Evolutionary conservation across 2,797 vertebrate genomes (phyloP), one percentile per base, ranked within the genome.

Genomic region (Acropternis orthonyx): DNA sequence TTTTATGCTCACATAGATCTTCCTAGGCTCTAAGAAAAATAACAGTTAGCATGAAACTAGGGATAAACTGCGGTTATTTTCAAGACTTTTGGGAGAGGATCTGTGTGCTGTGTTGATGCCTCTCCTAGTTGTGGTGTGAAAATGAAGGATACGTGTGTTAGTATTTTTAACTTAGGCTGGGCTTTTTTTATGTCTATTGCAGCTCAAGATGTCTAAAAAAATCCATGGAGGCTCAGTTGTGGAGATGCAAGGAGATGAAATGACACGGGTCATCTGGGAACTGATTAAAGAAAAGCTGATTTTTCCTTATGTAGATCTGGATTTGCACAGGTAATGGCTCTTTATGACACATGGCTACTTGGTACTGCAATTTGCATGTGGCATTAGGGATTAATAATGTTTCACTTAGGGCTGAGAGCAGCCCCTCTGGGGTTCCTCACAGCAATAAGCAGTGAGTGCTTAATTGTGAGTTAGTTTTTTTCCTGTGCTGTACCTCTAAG

Each of bases 161-260:
- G 21, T 36, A 52, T 30, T 78, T 72, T 86, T 84, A 73, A 81
- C 62, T 78, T 59, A 15, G 21, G 3, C 30, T 92, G 44, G 3
- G 43, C 6, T n/a, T 24, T 46, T 81, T 63, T 87, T 75, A 49
- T 37, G 30, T 92, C 22, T 89, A 3, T 81, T 92, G 79, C 65
- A 97, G 95, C 84, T 88, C 67, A 98, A 97, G 95, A 99, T 99
- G 99, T 98, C 98, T 87, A 98, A 97, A 95, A 99, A 99, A 98
- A 99, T 99, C 95, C 97, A 68, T 95, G 98, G 98, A 1, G 99
- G 99, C 26, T 98, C 99, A 0, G 99, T 99, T 95, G 99, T 99
- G 92, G 99, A 99, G 98, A 99, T 99, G 99, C 98, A 99, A 98
- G 99, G 99, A 95, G 99, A 99, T 96, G 99, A 99, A 96, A 99